Percentiles rank a stretch among this genome's conserved stretches.
Conservation (phyloP, 1,140 invertebrate species). For the Pogonognathellus flavescens region DNA sequence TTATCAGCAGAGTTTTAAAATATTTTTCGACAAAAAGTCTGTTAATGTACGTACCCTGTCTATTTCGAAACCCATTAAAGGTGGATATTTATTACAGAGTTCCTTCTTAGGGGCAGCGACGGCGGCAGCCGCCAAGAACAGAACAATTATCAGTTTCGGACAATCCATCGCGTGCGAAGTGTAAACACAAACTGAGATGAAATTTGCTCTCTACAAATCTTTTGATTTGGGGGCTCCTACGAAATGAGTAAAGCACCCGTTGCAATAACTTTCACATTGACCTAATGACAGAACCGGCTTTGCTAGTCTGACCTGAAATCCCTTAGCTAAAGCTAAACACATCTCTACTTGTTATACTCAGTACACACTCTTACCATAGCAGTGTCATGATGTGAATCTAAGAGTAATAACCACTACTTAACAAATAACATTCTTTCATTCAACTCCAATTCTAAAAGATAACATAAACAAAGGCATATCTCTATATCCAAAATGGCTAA, state of each 20-base stretch:
- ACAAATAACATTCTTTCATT: background rate
- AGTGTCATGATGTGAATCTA: background rate
- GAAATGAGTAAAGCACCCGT: constrained; percentile 37
- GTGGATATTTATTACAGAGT: constrained; percentile 66
- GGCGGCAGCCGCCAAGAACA: constrained; percentile 25
- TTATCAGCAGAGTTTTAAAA: background rate
- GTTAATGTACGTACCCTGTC: constrained; percentile 63
- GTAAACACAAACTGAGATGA: constrained; percentile 36
- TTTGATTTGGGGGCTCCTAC: constrained; percentile 37
- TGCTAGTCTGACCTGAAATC: constrained; percentile 47
- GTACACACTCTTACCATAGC: constrained; percentile 2
- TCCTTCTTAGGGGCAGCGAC: constrained; percentile 46
- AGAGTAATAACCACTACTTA: background rate
- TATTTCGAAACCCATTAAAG: constrained; percentile 66
- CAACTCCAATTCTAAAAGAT: constrained; percentile 7
- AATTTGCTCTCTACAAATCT: constrained; percentile 28
- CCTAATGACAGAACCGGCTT: constrained; percentile 56
- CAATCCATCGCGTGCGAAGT: constrained; percentile 51
- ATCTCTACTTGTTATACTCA: background rate
- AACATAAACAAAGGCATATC: background rate
- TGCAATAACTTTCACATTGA: constrained; percentile 57
- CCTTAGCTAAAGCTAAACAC: constrained; percentile 15
- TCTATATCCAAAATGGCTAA: background rate
- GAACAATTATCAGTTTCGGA: constrained; percentile 23
- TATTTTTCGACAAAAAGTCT: background rate